Percentiles rank a stretch among this genome's conserved stretches.
Evolutionary conservation across 2,797 vertebrate genomes (phyloP).

Genomic region (Bryconaethiops microstoma): DNA sequence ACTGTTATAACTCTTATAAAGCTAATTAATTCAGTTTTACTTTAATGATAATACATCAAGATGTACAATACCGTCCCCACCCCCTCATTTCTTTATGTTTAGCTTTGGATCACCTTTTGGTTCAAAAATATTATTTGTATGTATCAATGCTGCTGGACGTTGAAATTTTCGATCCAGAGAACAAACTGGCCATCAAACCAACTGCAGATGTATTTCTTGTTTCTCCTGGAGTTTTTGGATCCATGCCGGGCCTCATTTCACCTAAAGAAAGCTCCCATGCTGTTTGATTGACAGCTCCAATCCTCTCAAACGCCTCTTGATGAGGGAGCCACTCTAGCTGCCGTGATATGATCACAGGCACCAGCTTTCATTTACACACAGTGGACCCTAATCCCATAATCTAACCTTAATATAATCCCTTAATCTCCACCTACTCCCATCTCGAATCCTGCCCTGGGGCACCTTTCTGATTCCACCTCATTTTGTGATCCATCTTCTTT

Average conservation of each 20-base stretch:
- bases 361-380: constrained; percentile 41
- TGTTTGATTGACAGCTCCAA: constrained; percentile 52
- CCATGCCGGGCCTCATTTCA: constrained; percentile 36
- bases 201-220: background rate
- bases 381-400: constrained; percentile 53
- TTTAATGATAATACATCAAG: too few species aligned
- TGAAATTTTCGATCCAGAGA: background rate
- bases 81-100: too few species aligned
- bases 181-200: background rate
- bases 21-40: too few species aligned
- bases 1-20: too few species aligned
- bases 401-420: constrained; percentile 53
- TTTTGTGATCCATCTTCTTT: constrained; percentile 16
- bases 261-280: constrained; percentile 13
- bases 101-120: too few species aligned
- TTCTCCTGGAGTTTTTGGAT: constrained; percentile 11
- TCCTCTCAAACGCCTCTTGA: constrained; percentile 33
- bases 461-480: constrained; percentile 16
- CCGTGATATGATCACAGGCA: constrained; percentile 43
- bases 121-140: too few species aligned
- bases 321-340: constrained; percentile 24
- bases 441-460: constrained; percentile 32
- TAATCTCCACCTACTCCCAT: constrained; percentile 42
- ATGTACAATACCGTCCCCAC: too few species aligned
- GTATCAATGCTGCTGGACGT: background rate